These are phyloP conservation scores for Oreochromis mossambicus DNA, from an alignment of 2,797 vertebrate genomes.

Conservation along the genomic window DNA sequence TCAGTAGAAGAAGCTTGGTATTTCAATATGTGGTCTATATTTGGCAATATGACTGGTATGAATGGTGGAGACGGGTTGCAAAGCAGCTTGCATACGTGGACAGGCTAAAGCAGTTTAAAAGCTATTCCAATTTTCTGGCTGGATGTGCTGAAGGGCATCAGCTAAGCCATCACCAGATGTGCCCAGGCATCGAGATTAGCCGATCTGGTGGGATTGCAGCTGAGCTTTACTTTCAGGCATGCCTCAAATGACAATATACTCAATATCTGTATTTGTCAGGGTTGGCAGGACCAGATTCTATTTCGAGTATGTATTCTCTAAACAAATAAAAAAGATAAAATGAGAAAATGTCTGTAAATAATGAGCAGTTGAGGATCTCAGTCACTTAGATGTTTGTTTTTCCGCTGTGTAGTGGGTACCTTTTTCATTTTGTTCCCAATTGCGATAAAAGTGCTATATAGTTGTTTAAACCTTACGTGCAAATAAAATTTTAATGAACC, in stretches of 20 bases:
- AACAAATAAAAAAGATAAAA: background rate
- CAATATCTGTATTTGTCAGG: background rate
- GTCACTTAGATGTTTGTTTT: background rate
- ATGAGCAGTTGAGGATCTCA: background rate
- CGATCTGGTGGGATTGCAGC: background rate
- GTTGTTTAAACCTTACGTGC: constrained; percentile 3
- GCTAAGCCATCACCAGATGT: background rate
- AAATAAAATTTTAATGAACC: constrained; percentile 29
- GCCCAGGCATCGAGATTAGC: background rate
- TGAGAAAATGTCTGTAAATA: background rate
- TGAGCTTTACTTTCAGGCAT: background rate
- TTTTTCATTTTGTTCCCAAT: background rate
- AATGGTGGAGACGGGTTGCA: background rate
- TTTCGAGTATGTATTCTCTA: background rate
- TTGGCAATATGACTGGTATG: background rate
- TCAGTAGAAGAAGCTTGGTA: background rate
- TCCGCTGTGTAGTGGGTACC: background rate
- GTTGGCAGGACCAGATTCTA: background rate
- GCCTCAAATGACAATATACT: background rate
- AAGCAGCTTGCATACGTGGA: background rate
- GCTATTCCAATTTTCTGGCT: background rate
- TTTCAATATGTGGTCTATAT: background rate
- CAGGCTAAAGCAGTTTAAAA: background rate
- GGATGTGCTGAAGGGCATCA: background rate
- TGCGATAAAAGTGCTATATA: background rate